These are phyloP conservation scores for Philereme vetulata DNA, from an alignment of 2,888 invertebrate species.

Conservation along the genomic window DNA sequence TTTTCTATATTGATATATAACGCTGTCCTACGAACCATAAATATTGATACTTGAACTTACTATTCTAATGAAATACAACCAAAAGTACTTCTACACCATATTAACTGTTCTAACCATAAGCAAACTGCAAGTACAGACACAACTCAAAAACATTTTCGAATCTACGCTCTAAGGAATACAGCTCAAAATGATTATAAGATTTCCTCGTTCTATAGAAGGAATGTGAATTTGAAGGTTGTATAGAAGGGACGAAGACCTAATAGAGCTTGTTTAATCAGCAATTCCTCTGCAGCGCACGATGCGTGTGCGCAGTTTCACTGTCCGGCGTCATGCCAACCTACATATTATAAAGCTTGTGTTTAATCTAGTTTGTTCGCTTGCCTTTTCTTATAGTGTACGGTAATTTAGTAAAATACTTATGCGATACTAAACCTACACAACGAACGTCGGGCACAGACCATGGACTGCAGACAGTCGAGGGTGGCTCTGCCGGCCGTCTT, in stretches of 20 bases:
- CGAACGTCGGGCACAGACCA: too few species aligned
- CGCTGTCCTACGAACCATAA: not conserved
- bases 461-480: too few species aligned
- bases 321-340: constrained; percentile 23
- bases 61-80: constrained; percentile 2
- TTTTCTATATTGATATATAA: not conserved
- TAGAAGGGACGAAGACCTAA: constrained; percentile 48
- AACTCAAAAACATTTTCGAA: constrained; percentile 11
- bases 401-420: too few species aligned
- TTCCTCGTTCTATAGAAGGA: constrained; percentile 9
- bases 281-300: constrained; percentile 74
- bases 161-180: not conserved
- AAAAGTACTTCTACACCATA: not conserved
- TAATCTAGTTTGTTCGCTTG: constrained; percentile 17
- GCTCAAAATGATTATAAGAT: constrained; percentile 5
- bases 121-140: not conserved
- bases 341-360: constrained; percentile 22
- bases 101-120: not conserved
- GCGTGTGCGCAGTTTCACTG: constrained; percentile 59
- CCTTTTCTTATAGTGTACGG: constrained; percentile 9
- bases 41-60: not conserved
- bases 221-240: constrained; percentile 71
- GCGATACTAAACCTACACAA: too few species aligned
- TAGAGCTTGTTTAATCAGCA: constrained; percentile 54
- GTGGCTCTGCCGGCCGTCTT: too few species aligned